These are phyloP conservation scores for Brachionus calyciflorus DNA, from an alignment of 1,140 invertebrate genomes.

Conservation along the genomic window DNA sequence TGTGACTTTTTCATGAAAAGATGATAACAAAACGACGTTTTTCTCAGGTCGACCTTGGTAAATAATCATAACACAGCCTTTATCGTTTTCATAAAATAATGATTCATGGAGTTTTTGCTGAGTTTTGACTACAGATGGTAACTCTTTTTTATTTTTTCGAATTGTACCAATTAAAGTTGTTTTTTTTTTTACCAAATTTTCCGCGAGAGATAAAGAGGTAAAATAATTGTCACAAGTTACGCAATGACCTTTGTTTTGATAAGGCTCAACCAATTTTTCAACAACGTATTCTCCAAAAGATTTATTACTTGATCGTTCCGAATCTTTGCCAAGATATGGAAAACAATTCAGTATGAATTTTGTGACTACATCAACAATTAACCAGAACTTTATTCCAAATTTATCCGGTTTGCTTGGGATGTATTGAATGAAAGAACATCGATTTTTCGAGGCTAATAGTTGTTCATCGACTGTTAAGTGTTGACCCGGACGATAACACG, in stretches of 20 bases:
- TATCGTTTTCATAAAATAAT: not conserved
- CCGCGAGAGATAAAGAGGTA: not conserved
- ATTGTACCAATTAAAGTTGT: conserved; percentile 1
- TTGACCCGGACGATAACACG: not conserved
- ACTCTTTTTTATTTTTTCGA: not conserved
- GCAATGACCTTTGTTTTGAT: not conserved
- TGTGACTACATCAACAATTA: not conserved
- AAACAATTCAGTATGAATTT: not conserved
- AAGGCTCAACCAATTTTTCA: conserved; percentile 4
- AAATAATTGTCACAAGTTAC: conserved; percentile 5
- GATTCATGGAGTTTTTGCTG: not conserved
- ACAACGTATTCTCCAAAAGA: not conserved
- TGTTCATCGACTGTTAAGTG: conserved; percentile 27
- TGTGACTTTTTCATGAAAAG: conserved; percentile 36
- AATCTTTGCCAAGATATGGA: not conserved
- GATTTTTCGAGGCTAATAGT: not conserved
- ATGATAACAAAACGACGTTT: conserved; percentile 41
- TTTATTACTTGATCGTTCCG: not conserved
- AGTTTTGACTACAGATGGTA: not conserved
- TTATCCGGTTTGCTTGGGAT: conserved; percentile 22
- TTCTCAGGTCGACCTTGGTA: conserved; percentile 49
- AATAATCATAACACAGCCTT: conserved; percentile 47
- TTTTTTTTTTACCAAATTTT: not conserved
- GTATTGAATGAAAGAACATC: conserved; percentile 10
- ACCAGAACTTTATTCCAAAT: not conserved